Evolutionary conservation across 2,113 vertebrate genomes (phyloP).

Genomic region (Calidris pugnax): DNA sequence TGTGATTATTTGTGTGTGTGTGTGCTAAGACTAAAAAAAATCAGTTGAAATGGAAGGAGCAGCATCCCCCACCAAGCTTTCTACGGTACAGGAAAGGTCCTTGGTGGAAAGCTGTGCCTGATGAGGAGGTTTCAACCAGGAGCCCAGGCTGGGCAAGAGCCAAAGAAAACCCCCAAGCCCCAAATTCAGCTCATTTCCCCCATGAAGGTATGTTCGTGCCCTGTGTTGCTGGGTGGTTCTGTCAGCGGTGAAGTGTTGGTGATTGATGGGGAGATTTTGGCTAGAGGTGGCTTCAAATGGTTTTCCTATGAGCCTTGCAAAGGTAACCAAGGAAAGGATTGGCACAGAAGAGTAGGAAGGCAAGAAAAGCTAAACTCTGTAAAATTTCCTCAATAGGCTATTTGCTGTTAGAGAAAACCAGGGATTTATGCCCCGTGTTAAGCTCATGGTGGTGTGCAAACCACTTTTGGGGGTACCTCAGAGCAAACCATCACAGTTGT

Average conservation of each 20-base stretch:
- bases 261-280: background rate
- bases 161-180: background rate
- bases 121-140: background rate
- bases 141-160: background rate
- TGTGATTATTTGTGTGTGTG: too few species aligned
- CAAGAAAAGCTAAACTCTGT: background rate
- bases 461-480: background rate
- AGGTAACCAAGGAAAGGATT: background rate
- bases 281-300: background rate
- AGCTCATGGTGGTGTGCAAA: background rate
- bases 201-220: rapidly evolving
- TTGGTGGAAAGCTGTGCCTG: background rate
- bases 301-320: background rate
- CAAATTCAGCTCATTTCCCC: background rate
- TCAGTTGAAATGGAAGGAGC: background rate
- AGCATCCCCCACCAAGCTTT: background rate
- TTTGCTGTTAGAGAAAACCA: background rate
- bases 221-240: background rate
- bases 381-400: background rate
- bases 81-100: background rate
- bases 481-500: rapidly evolving
- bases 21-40: background rate
- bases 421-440: background rate
- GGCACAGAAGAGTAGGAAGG: background rate
- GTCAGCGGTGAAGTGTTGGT: background rate